These are phyloP conservation scores for Cosmia trapezina DNA, from an alignment of 2,888 invertebrate species.

Conservation along the genomic window DNA sequence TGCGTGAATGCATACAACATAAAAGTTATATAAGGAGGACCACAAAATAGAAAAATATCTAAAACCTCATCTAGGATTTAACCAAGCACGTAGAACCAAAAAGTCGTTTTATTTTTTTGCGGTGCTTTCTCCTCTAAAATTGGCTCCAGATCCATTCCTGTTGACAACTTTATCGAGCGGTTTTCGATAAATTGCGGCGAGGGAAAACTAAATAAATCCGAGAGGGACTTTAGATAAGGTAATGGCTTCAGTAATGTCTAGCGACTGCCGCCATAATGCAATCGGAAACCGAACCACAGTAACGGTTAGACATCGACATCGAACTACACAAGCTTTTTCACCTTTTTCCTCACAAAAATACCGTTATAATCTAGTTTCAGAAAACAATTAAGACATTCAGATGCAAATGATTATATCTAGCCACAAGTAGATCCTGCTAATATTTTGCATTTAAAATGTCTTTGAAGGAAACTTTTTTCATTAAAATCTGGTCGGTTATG, in stretches of 20 bases:
- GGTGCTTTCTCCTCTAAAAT: slow-evolving; percentile 85
- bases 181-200: slow-evolving; percentile 90
- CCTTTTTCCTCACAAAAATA: slow-evolving; percentile 44
- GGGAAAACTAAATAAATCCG: slow-evolving; percentile 91
- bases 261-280: slow-evolving; percentile 88
- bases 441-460: slow-evolving; percentile 82
- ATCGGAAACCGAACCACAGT: slow-evolving; percentile 84
- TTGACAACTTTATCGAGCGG: slow-evolving; percentile 90
- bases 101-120: slow-evolving; percentile 83
- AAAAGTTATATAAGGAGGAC: slow-evolving; percentile 21
- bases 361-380: slow-evolving; percentile 14
- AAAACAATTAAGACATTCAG: slow-evolving; percentile 69
- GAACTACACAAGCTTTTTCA: slow-evolving; percentile 56
- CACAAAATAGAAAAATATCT: slow-evolving; percentile 55
- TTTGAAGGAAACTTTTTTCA: slow-evolving; percentile 80
- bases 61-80: slow-evolving; percentile 71
- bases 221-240: slow-evolving; percentile 91
- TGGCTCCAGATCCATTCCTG: slow-evolving; percentile 89
- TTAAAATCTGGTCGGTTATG: slow-evolving; percentile 79
- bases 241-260: slow-evolving; percentile 90
- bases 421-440: slow-evolving; percentile 62
- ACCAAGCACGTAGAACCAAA: slow-evolving; percentile 76
- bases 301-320: slow-evolving; percentile 64
- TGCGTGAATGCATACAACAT: slow-evolving; percentile 45
- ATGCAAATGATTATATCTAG: slow-evolving; percentile 61